Evolutionary conservation across 2,888 invertebrate species (phyloP).

Genomic region (Syritta pipiens): DNA sequence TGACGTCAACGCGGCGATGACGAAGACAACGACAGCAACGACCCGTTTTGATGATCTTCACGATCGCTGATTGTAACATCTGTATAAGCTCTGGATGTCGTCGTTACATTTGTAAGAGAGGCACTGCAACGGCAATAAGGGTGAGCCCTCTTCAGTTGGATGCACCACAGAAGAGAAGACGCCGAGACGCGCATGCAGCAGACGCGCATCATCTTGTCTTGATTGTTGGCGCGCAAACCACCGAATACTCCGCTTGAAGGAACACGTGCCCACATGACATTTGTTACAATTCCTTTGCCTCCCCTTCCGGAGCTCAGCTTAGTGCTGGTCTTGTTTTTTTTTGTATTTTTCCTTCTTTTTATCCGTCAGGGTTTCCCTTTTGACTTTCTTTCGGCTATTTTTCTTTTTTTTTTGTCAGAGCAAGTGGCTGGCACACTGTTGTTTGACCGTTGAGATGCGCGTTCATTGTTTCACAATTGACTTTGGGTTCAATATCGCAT

Average conservation of each 20-base stretch:
- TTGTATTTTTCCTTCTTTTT: not conserved
- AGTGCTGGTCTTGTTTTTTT: conserved; percentile 5
- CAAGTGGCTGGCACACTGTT: conserved; percentile 49
- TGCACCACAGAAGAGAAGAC: conserved; percentile 53
- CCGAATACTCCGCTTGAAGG: conserved; percentile 56
- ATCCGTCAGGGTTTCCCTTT: conserved; percentile 51
- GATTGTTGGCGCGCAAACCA: conserved; percentile 66
- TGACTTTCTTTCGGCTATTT: conserved; percentile 27
- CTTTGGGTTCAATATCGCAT: conserved; percentile 67
- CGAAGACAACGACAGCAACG: not conserved
- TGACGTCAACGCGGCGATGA: too few relatives aligned
- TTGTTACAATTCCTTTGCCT: conserved; percentile 61
- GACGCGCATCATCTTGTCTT: conserved; percentile 60
- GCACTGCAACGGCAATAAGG: not conserved
- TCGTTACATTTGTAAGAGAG: conserved; percentile 24
- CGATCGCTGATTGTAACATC: conserved; percentile 41
- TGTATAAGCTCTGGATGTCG: conserved; percentile 46
- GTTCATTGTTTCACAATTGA: conserved; percentile 68
- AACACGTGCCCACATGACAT: conserved; percentile 70
- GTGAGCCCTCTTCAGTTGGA: conserved; percentile 57
- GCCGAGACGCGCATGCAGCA: conserved; percentile 41
- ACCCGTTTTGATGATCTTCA: conserved; percentile 27
- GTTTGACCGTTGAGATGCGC: conserved; percentile 66
- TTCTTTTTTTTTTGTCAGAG: conserved; percentile 26
- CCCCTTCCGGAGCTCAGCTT: conserved; percentile 15